A percentile compares a stretch with the other conserved stretches of the same genome.
These are phyloP conservation scores for Hippocampus barbouri DNA, from an alignment of 2,113 vertebrate genomes.

Conservation along the genomic window DNA sequence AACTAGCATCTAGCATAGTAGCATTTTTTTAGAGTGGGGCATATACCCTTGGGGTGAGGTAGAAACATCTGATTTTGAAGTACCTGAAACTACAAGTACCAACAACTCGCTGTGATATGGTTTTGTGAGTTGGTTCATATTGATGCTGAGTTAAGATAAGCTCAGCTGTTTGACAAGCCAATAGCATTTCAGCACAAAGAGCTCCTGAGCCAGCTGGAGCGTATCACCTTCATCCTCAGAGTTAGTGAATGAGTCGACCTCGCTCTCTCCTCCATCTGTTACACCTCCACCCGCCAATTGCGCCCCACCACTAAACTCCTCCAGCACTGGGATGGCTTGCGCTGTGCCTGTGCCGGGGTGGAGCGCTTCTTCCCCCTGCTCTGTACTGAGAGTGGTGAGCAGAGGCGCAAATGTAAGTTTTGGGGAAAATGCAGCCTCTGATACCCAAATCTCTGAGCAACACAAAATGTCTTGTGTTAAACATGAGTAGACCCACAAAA, in stretches of 20 bases:
- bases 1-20: too few species aligned
- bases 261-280: not conserved
- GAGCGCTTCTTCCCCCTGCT: not conserved
- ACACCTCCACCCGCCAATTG: not conserved
- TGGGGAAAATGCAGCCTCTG: too few species aligned
- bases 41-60: too few species aligned
- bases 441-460: too few species aligned
- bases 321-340: not conserved
- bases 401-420: not conserved
- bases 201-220: not conserved
- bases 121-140: not conserved
- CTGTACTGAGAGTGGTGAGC: not conserved
- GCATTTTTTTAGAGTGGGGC: too few species aligned
- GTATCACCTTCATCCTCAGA: not conserved
- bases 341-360: not conserved
- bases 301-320: not conserved
- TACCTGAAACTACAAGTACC: too few species aligned
- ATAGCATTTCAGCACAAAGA: not conserved
- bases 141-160: not conserved
- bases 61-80: too few species aligned
- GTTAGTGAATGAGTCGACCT: conserved; percentile 3
- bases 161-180: not conserved
- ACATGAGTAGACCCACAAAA: not conserved
- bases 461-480: not conserved
- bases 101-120: too few species aligned